A percentile compares a stretch with the other conserved stretches of the same genome.
Conservation (phyloP, 1,140 invertebrate genomes). For the Penaeus vannamei region DNA sequence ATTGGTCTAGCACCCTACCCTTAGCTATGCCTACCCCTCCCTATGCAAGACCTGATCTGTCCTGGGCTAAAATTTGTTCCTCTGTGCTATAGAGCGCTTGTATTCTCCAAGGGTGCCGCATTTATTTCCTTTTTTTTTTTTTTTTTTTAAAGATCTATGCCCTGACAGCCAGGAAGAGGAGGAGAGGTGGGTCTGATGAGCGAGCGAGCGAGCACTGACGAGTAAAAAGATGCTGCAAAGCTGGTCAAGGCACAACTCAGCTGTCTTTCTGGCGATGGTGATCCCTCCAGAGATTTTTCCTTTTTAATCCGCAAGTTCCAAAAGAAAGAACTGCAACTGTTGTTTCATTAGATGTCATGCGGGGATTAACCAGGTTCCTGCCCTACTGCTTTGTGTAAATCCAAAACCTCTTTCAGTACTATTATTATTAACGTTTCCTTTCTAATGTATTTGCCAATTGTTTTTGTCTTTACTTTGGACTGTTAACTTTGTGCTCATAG, state of each 20-base stretch:
- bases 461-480: too few relatives aligned
- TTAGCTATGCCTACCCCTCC: slow-evolving; percentile 65
- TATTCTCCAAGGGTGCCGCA: too few relatives aligned
- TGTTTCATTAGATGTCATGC: slow-evolving; percentile 55
- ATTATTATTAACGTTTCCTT: too few relatives aligned
- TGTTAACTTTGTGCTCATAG: slow-evolving; percentile 44
- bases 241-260: slow-evolving; percentile 65
- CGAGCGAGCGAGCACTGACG: slow-evolving; percentile 60
- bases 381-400: slow-evolving; percentile 47
- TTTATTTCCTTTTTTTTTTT: slow-evolving; percentile 1
- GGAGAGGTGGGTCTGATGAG: slow-evolving; percentile 63
- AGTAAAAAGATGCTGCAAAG: slow-evolving; percentile 58
- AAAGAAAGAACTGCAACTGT: slow-evolving; percentile 46
- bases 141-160: slow-evolving; percentile 20
- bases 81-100: not conserved
- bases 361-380: slow-evolving; percentile 61
- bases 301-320: slow-evolving; percentile 41
- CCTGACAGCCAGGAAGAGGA: slow-evolving; percentile 62
- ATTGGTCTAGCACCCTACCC: slow-evolving; percentile 65
- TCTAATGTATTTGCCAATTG: too few relatives aligned
- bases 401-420: not conserved
- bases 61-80: slow-evolving; percentile 37
- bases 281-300: slow-evolving; percentile 28
- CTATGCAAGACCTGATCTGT: slow-evolving; percentile 55
- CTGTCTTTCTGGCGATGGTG: slow-evolving; percentile 64